Conservation (phyloP, 2,888 invertebrate genomes). For the Scaptomyza reducta region DNA sequence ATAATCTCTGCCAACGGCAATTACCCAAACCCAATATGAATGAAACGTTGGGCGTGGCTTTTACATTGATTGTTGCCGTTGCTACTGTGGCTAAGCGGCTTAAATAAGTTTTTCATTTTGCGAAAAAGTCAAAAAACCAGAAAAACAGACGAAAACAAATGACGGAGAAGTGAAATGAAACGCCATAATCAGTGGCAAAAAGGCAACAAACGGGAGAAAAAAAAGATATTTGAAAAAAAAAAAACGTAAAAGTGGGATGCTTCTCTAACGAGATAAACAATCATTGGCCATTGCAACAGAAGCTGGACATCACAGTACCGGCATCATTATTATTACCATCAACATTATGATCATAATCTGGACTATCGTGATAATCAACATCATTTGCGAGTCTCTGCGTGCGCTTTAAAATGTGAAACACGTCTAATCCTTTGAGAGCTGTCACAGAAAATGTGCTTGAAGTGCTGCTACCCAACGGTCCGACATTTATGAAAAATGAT, state of each 20-base stretch:
- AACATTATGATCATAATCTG: constrained; percentile 10
- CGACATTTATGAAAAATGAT: constrained; percentile 77
- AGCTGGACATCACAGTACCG: neutral
- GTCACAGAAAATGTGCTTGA: constrained; percentile 72
- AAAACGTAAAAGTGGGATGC: no score
- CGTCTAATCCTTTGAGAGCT: constrained; percentile 83
- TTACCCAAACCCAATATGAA: constrained; percentile 66
- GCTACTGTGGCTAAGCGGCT: constrained; percentile 68
- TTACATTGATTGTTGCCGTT: constrained; percentile 6
- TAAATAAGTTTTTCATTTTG: constrained; percentile 63
- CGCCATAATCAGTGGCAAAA: constrained; percentile 15
- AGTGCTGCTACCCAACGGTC: constrained; percentile 48
- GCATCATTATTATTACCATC: neutral
- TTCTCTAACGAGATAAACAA: constrained; percentile 55
- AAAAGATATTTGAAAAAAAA: neutral
- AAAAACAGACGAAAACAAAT: neutral
- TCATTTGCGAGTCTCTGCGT: constrained; percentile 16
- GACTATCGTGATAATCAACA: constrained; percentile 5
- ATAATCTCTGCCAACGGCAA: constrained; percentile 75
- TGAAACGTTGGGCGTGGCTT: constrained; percentile 19
- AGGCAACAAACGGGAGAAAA: constrained; percentile 21
- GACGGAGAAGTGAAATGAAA: constrained; percentile 16
- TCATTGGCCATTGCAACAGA: constrained; percentile 37
- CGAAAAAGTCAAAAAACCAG: constrained; percentile 60
- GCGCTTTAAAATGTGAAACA: constrained; percentile 80